Conservation (phyloP, 1,140 invertebrate genomes). For the Agrilus planipennis region DNA sequence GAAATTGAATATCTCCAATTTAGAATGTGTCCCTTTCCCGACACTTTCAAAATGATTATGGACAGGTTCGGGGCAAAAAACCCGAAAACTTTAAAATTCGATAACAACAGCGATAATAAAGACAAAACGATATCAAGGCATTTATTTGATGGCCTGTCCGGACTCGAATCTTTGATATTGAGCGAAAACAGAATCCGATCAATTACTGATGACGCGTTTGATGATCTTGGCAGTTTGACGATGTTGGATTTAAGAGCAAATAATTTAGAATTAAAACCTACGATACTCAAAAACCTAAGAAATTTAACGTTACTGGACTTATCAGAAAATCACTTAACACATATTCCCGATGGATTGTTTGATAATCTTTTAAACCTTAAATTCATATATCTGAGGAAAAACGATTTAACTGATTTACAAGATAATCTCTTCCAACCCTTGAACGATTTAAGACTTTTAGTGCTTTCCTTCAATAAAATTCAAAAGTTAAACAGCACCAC, state of each 20-base stretch:
- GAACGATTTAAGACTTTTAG: constrained; percentile 2
- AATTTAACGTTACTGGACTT: background rate
- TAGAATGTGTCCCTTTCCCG: background rate
- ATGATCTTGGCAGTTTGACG: background rate
- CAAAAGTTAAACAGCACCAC: background rate
- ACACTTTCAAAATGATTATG: background rate
- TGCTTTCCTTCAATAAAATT: constrained; percentile 8
- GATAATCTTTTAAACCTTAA: background rate
- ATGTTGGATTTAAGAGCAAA: background rate
- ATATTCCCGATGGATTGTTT: background rate
- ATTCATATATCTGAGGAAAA: constrained; percentile 9
- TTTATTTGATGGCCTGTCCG: background rate
- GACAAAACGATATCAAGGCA: background rate
- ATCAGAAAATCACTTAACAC: background rate
- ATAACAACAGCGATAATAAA: background rate
- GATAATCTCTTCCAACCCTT: constrained; percentile 5
- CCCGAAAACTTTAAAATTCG: background rate
- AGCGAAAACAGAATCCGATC: background rate
- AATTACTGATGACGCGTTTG: background rate
- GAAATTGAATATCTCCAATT: background rate
- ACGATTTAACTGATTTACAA: constrained; percentile 6
- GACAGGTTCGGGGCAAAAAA: background rate
- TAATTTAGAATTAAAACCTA: background rate
- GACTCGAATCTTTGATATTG: background rate
- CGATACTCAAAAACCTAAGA: background rate